Percentiles rank a stretch among this genome's conserved stretches.
These are phyloP conservation scores for Sesia bembeciformis DNA, from an alignment of 2,888 invertebrate species.

Conservation along the genomic window DNA sequence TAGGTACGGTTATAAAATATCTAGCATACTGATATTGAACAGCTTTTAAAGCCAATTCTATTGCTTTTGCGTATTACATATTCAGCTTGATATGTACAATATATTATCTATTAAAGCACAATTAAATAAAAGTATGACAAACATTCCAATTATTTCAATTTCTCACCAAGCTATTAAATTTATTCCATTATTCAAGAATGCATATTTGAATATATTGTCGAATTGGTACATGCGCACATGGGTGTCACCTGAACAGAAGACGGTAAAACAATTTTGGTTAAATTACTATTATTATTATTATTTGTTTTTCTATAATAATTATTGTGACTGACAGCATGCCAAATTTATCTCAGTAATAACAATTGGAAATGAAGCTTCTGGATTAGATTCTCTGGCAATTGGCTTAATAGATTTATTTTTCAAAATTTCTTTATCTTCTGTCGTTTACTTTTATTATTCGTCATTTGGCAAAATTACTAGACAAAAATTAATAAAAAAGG, in stretches of 20 bases:
- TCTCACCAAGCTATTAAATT: too few species aligned
- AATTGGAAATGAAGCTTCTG: conserved; percentile 45
- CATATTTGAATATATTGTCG: conserved; percentile 9
- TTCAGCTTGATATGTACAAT: too few species aligned
- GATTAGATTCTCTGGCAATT: conserved; percentile 55
- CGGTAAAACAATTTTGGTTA: conserved; percentile 61
- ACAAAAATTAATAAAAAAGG: too few species aligned
- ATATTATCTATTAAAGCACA: too few species aligned
- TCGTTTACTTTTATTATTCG: conserved; percentile 8
- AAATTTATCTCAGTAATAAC: conserved; percentile 41
- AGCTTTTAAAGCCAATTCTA: too few species aligned
- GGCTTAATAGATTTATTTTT: conserved; percentile 51
- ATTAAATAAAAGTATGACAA: too few species aligned
- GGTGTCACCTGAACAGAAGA: conserved; percentile 70
- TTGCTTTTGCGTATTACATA: too few species aligned
- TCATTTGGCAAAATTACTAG: conserved; percentile 27
- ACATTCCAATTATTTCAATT: too few species aligned
- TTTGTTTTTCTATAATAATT: conserved; percentile 42
- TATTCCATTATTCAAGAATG: too few species aligned
- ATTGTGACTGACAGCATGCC: conserved; percentile 71
- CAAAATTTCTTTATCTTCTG: conserved; percentile 43
- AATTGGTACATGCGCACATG: conserved; percentile 64
- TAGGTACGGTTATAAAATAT: too few species aligned
- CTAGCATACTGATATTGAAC: too few species aligned
- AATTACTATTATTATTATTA: conserved; percentile 35